Base-by-base conservation (phyloP, 23 tunicate genomes). In the Halocynthia roretzi region DNA sequence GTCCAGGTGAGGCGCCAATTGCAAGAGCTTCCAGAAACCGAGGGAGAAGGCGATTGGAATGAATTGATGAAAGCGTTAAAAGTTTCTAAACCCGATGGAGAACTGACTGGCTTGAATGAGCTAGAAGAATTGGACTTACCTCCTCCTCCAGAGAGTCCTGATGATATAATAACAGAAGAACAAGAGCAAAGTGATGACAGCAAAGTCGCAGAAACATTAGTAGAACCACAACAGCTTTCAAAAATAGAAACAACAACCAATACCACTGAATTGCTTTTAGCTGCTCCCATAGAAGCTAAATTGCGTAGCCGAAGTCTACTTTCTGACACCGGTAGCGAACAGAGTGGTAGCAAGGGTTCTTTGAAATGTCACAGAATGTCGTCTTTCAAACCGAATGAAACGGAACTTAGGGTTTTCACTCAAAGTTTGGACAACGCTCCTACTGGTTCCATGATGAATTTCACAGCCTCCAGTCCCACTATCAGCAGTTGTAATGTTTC, bases 31-130 rank as follows among this genome's bases (percentile, higher is more conserved):
- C 44, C 44, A 31, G 44, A 31, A 31, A 6, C 71, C 18, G 71
- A 74, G 5, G 81, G 55, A 18, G 87, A 83, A 51, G 53, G 69
- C 11, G 81, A 76, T 22, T 86, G 91, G 91, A 86, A 75, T 9
- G 86, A 76, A 1, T 52, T 87, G 14, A 82, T 87, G 83, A 82
- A 74, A 62, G 86, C 79, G 23, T 17, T 78, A 17, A 15, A 71
- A 1, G 54, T 50, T 7, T 23, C 18, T 7, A 70, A 19, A 23
- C n/a, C 7, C 50, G 77, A 44, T 5, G 76, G 8, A 11, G 48
- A 22, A 60, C 14, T 44, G 57, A 70, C 12, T 20, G 55, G 58
- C 9, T 22, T 9, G 15, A 7, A 52, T 14, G 64, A 68, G 10
- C 77, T 53, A 11, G 69, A 71, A 56, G 17, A 10, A 7, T 17